Base-by-base conservation (phyloP, 2,797 vertebrate genomes). In the Notoglanidium macrostoma region DNA sequence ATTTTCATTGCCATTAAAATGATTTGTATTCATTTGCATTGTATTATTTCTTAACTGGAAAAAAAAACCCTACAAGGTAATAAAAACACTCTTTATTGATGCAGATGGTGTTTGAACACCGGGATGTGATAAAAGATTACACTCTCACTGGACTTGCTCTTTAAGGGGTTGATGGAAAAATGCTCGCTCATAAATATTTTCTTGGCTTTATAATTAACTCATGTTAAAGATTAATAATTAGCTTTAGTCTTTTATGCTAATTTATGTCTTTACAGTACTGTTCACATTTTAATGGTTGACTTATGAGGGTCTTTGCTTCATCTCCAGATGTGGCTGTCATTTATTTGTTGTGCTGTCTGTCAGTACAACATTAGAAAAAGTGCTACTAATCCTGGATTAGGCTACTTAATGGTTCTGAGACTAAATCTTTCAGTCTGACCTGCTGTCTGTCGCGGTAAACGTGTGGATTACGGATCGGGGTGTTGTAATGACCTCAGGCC, bases 301-400 rank as follows among this genome's bases (percentile, higher is more conserved):
- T 35, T 55, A 32, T 10, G 29, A 21, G n/a, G 17, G 49, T 57
- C 17, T 59, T 35, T 46, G 21, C 5, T 26, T 10, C 32, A 4
- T 32, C 17, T 55, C 74, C 0, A 5, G 11, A 23, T 44, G 6
- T 9, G 35, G 26, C 40, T 87, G 80, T 77, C 70, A 86, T 84
- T 85, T 90, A 65, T 46, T 49, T 61, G 57, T 81, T 81, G 78
- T 29, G 4, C 74, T 59, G 49, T 85, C 78, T 88, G 59, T 77
- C 67, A 87, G 77, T 55, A 32, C 46, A 87, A 76, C 70, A 63
- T 90, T 85, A 74, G 87, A 88, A 89, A 79, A 87, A 88, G 84
- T 85, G 77, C 67, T 46, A 46, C 83, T 90, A 91, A 92, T 91
- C 90, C 72, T 32, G 87, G 91, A 90, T 92, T 90, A 90, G 74